A percentile compares a stretch with the other conserved stretches of the same genome.
Conservation (phyloP, 2,888 invertebrate genomes). For the Geotrupes spiniger region DNA sequence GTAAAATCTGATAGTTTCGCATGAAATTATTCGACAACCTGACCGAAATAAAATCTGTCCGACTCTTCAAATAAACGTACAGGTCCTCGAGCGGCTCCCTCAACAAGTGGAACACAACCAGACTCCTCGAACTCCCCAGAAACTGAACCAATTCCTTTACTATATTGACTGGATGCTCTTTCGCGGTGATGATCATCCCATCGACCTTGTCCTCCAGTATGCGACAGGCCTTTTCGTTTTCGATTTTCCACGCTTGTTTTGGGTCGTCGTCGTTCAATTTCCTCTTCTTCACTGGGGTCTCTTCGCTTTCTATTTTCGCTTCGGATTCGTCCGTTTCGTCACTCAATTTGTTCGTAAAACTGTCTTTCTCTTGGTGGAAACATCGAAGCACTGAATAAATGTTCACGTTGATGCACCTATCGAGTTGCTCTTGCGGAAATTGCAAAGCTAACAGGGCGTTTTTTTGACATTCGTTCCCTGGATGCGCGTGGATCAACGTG, state of each 20-base stretch:
- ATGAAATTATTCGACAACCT: slow-evolving; percentile 83
- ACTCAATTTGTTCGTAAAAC: slow-evolving; percentile 15
- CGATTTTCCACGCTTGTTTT: slow-evolving; percentile 64
- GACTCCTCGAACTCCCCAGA: slow-evolving; percentile 76
- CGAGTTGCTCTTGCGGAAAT: slow-evolving; percentile 66
- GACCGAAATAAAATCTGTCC: slow-evolving; percentile 69
- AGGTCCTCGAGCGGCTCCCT: slow-evolving; percentile 83
- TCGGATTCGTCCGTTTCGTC: slow-evolving; percentile 7
- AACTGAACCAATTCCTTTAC: slow-evolving; percentile 72
- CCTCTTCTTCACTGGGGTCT: slow-evolving; percentile 10
- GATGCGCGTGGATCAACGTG: slow-evolving; percentile 71
- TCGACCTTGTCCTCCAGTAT: slow-evolving; percentile 66
- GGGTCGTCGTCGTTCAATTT: slow-evolving; percentile 23
- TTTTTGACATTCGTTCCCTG: slow-evolving; percentile 77
- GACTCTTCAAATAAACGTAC: slow-evolving; percentile 73
- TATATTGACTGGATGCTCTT: slow-evolving; percentile 82
- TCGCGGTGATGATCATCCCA: slow-evolving; percentile 74
- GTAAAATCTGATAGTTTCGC: slow-evolving; percentile 85
- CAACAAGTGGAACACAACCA: slow-evolving; percentile 79
- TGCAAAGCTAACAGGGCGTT: slow-evolving; percentile 79
- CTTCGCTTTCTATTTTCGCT: slow-evolving; percentile 2
- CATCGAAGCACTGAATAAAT: slow-evolving; percentile 71
- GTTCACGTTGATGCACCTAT: slow-evolving; percentile 72
- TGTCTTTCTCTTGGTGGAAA: slow-evolving; percentile 57
- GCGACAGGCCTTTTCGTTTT: slow-evolving; percentile 64